Conservation (phyloP, 2,888 invertebrate species). For the Leptodirus hochenwartii region DNA sequence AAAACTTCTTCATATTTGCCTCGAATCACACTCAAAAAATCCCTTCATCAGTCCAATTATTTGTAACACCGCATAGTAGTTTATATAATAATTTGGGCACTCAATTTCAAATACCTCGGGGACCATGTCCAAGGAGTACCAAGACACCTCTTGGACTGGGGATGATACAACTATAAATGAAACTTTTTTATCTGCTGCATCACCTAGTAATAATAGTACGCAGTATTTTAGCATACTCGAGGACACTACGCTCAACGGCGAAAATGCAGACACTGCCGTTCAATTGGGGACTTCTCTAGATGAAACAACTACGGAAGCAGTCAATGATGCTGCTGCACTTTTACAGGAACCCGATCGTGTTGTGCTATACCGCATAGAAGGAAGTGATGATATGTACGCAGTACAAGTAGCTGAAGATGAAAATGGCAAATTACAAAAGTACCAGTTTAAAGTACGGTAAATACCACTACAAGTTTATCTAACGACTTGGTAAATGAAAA, state of each 20-base stretch:
- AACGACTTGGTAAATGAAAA: slow-evolving; percentile 1
- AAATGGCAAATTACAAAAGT: slow-evolving; percentile 24
- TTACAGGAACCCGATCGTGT: slow-evolving; percentile 12
- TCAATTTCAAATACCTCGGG: too few relatives aligned
- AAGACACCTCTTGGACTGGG: not conserved
- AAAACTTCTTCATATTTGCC: too few relatives aligned
- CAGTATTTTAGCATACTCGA: slow-evolving; percentile 10
- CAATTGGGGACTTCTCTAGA: too few relatives aligned
- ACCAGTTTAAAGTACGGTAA: slow-evolving; percentile 25
- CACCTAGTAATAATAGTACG: slow-evolving; percentile 6
- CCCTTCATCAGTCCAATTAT: too few relatives aligned
- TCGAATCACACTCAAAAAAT: too few relatives aligned
- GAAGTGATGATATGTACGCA: slow-evolving; percentile 24
- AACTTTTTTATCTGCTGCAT: slow-evolving; percentile 10
- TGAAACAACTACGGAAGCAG: slow-evolving; percentile 7
- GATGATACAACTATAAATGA: slow-evolving; percentile 6
- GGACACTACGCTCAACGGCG: too few relatives aligned
- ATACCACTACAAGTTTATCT: slow-evolving; percentile 5
- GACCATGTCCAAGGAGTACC: too few relatives aligned
- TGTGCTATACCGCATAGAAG: slow-evolving; percentile 22
- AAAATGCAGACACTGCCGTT: too few relatives aligned
- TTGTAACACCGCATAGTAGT: too few relatives aligned
- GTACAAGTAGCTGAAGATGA: slow-evolving; percentile 24
- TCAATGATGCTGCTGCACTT: slow-evolving; percentile 3
- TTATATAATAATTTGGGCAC: too few relatives aligned